Base-by-base conservation (phyloP, 1,140 invertebrate species). In the Colletes latitarsis region DNA sequence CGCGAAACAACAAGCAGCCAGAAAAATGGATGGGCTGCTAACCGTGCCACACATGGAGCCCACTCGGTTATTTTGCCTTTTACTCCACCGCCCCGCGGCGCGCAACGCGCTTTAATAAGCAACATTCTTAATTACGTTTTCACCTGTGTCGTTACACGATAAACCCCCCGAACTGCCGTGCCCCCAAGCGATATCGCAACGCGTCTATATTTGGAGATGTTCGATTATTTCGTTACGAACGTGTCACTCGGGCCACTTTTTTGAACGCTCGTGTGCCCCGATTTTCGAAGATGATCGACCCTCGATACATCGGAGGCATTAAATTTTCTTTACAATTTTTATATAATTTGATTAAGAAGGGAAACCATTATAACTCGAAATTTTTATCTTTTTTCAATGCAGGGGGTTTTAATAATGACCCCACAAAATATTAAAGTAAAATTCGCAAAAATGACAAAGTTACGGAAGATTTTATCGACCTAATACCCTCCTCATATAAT, bases 21-120 rank as follows among this genome's bases (percentile, higher is more conserved):
- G 90, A 93, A 93, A 93, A 93, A 93, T 93, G 89, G 92, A 93
- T 93, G 90, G 91, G 92, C 92, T 93, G 92, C 92, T 93, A 93
- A 93, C 87, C 90, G 88, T 89, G 90, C 93, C 93, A 93, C 92
- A 92, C 92, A 93, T 91, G 92, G 93, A 88, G 93, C 82, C 79
- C 71, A 68, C 88, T 82, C 89, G 88, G 84, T 91, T 90, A 91
- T 91, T 88, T 91, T 85, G 74, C 77, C 84, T 88, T 89, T 89
- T 86, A 86, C 81, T 66, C 43, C 64, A 76, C 71, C 72, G 78
- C 68, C 84, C 81, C 70, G 69, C 74, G 83, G 77, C 82, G 81
- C 72, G 83, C 80, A 73, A 82, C 74, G 77, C 63, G 78, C 77
- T 88, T 88, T 88, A 83, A 86, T 88, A 79, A 86, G 66, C 74